These are phyloP conservation scores for Synanthedon andrenaeformis DNA, from an alignment of 2,888 invertebrate species.

Conservation along the genomic window DNA sequence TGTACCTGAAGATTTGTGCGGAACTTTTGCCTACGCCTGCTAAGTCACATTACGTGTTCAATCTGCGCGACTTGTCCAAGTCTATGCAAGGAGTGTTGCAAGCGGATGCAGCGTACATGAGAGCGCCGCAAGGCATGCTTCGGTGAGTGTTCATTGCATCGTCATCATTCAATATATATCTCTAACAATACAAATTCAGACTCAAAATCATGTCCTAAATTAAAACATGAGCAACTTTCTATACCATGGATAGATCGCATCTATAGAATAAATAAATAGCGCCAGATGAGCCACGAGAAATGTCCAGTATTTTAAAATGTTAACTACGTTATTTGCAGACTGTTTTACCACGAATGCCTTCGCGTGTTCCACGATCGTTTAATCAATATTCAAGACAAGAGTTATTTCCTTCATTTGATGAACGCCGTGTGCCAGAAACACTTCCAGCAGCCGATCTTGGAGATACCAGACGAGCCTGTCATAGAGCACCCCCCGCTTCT, in stretches of 20 bases:
- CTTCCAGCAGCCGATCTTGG: conserved; percentile 72
- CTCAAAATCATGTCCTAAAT: no score
- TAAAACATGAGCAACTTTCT: no score
- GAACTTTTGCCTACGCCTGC: conserved; percentile 91
- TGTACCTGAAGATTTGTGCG: conserved; percentile 82
- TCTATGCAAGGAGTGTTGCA: conserved; percentile 91
- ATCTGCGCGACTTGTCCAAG: conserved; percentile 90
- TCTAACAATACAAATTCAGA: no score
- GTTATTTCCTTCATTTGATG: conserved; percentile 82
- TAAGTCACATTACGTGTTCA: conserved; percentile 94
- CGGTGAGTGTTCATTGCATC: conserved; percentile 44
- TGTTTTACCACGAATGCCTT: conserved; percentile 93
- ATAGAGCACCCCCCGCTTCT: conserved; percentile 75
- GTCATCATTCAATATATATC: no score
- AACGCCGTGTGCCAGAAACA: conserved; percentile 73
- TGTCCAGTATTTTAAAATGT: no score
- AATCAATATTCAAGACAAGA: conserved; percentile 84
- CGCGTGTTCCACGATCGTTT: conserved; percentile 93
- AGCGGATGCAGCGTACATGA: conserved; percentile 78
- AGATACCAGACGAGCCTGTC: conserved; percentile 70
- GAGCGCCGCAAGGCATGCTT: conserved; percentile 75
- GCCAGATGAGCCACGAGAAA: no score
- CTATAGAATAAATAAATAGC: no score
- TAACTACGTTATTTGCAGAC: conserved; percentile 46
- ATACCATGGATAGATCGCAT: no score